These are phyloP conservation scores for Meliscaeva auricollis DNA, from an alignment of 2,888 invertebrate genomes.

Conservation along the genomic window DNA sequence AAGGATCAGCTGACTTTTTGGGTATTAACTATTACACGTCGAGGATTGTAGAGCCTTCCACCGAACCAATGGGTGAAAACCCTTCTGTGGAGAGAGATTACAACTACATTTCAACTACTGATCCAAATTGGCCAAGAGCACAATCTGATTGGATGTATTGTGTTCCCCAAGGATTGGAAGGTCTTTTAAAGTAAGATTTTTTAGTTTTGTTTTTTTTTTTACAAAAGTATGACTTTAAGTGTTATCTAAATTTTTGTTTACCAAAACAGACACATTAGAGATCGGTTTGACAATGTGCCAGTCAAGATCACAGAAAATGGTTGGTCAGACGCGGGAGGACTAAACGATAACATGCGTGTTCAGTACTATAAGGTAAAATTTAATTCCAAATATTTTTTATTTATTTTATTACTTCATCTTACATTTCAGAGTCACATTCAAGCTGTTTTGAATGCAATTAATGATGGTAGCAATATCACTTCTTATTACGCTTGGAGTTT, in stretches of 20 bases:
- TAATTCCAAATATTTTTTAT: no score
- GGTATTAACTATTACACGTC: slow-evolving; percentile 81
- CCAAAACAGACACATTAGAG: slow-evolving; percentile 85
- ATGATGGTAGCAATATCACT: background rate
- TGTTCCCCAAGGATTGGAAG: slow-evolving; percentile 4
- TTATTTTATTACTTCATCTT: no score
- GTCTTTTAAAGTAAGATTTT: slow-evolving; percentile 3
- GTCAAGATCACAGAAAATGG: slow-evolving; percentile 87
- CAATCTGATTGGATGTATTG: slow-evolving; percentile 78
- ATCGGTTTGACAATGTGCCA: slow-evolving; percentile 85
- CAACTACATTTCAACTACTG: slow-evolving; percentile 73
- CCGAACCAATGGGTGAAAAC: slow-evolving; percentile 77
- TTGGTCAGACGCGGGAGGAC: slow-evolving; percentile 84
- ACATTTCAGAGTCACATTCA: background rate
- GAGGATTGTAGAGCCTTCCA: slow-evolving; percentile 77
- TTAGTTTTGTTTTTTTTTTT: no score
- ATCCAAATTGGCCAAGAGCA: slow-evolving; percentile 79
- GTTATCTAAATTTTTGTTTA: no score
- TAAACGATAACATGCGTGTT: slow-evolving; percentile 83
- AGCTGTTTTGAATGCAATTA: background rate
- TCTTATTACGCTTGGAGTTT: slow-evolving; percentile 1
- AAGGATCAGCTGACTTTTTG: slow-evolving; percentile 80
- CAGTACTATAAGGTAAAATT: slow-evolving; percentile 77
- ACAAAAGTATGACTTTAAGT: no score
- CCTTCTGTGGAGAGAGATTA: slow-evolving; percentile 86